These are phyloP conservation scores for Florisuga fusca DNA, from an alignment of 2,797 vertebrate species.

Conservation along the genomic window DNA sequence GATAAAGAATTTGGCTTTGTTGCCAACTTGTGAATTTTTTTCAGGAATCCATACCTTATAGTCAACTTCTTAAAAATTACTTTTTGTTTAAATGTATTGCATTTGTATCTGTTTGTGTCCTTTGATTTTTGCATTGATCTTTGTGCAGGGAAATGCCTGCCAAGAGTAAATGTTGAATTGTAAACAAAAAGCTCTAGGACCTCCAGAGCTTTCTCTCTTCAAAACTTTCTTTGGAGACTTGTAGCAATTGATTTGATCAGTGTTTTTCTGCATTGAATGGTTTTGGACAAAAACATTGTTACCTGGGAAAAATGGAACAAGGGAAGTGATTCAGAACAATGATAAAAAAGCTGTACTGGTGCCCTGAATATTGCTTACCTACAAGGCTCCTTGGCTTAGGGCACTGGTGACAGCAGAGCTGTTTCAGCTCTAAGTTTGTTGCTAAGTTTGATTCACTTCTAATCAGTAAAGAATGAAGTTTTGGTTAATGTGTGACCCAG, in stretches of 20 bases:
- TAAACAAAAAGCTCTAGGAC: slow-evolving; percentile 20
- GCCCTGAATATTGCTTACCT: background rate
- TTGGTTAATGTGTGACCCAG: background rate
- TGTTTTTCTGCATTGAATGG: background rate
- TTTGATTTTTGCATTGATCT: slow-evolving; percentile 26
- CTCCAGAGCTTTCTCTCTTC: slow-evolving; percentile 2
- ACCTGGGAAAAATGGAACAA: slow-evolving; percentile 10
- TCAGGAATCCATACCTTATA: background rate
- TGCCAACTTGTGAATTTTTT: background rate
- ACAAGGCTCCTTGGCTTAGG: background rate
- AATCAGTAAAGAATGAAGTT: background rate
- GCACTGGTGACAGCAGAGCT: background rate
- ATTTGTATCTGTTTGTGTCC: background rate
- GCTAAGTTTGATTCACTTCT: background rate
- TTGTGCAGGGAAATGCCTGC: background rate
- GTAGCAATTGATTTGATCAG: background rate
- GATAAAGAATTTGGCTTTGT: background rate
- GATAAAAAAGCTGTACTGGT: background rate
- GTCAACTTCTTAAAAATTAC: background rate
- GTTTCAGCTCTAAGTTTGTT: background rate
- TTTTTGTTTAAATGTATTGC: background rate
- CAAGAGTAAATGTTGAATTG: background rate
- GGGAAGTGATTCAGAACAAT: background rate
- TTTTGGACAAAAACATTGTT: background rate
- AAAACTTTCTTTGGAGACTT: background rate